Conservation (phyloP, 2,113 vertebrate genomes). For the Caranx melampygus region DNA sequence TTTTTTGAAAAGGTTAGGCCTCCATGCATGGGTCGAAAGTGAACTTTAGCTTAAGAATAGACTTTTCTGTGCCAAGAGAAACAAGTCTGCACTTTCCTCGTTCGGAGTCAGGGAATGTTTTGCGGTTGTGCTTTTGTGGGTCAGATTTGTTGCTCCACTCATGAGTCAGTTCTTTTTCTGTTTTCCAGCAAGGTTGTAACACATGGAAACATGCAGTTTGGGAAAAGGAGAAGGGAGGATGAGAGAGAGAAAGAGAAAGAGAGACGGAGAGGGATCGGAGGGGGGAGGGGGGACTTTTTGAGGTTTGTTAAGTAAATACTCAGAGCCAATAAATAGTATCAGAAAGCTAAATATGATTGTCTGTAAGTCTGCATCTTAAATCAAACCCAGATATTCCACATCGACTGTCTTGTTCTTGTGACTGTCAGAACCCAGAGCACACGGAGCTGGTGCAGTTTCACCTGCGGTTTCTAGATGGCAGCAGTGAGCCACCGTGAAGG, state of each 20-base stretch:
- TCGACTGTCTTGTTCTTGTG: constrained; percentile 29
- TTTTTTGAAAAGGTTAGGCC: constrained; percentile 74
- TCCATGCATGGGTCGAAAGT: constrained; percentile 47
- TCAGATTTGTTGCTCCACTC: constrained; percentile 70
- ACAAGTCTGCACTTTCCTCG: constrained; percentile 72
- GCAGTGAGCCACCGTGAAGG: constrained; percentile 84
- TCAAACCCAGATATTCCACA: constrained; percentile 60
- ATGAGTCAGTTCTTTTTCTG: constrained; percentile 74
- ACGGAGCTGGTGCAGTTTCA: constrained; percentile 55
- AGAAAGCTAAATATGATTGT: constrained; percentile 60
- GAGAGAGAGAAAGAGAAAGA: not conserved
- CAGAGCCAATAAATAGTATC: constrained; percentile 68
- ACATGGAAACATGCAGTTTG: constrained; percentile 68
- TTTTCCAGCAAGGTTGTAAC: constrained; percentile 70
- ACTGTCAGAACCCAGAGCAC: constrained; percentile 29
- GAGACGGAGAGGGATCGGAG: not conserved
- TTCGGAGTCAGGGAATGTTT: constrained; percentile 69
- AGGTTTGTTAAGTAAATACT: constrained; percentile 66
- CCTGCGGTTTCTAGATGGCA: constrained; percentile 87
- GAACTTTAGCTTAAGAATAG: constrained; percentile 79
- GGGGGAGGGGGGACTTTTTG: constrained; percentile 23
- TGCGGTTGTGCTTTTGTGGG: constrained; percentile 66
- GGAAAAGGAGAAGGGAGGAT: constrained; percentile 20
- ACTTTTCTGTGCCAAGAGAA: constrained; percentile 69
- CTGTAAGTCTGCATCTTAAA: constrained; percentile 57